These are phyloP conservation scores for Naja naja DNA, from an alignment of 2,113 vertebrate genomes.

Conservation along the genomic window DNA sequence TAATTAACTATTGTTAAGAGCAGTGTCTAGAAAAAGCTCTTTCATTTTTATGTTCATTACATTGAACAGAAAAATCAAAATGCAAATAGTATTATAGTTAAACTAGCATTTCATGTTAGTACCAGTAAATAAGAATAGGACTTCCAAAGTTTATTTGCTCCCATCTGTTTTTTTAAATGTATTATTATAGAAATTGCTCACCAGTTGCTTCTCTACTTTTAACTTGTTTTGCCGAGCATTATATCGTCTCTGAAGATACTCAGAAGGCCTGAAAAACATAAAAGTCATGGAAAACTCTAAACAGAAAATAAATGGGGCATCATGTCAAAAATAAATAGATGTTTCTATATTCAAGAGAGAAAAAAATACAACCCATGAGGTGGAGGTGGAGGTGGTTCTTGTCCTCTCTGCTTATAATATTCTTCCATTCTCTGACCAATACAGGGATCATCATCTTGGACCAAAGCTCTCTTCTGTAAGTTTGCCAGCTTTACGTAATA, in stretches of 20 bases:
- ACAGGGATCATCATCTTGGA: constrained; percentile 35
- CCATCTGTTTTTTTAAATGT: background rate
- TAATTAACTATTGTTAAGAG: constrained; percentile 10
- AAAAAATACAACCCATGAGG: constrained; percentile 54
- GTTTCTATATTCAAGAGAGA: constrained; percentile 3
- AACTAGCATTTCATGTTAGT: background rate
- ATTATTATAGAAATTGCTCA: constrained; percentile 51
- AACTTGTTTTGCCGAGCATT: constrained; percentile 87
- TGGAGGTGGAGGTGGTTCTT: constrained; percentile 25
- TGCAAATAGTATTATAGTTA: background rate
- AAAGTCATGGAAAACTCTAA: background rate
- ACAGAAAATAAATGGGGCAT: background rate
- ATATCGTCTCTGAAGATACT: constrained; percentile 82
- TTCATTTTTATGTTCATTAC: constrained; percentile 3
- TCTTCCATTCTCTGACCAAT: constrained; percentile 49
- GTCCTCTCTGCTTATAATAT: constrained; percentile 40
- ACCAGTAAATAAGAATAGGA: background rate
- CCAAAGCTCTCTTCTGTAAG: constrained; percentile 61
- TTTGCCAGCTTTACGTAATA: constrained; percentile 74
- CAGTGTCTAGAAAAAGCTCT: background rate
- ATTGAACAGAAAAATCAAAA: background rate
- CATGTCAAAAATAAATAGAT: background rate
- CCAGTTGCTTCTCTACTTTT: constrained; percentile 90
- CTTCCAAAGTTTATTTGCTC: background rate
- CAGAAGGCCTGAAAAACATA: constrained; percentile 72